Conservation (phyloP, 2,113 vertebrate genomes). For the Chrysochloris asiatica region DNA sequence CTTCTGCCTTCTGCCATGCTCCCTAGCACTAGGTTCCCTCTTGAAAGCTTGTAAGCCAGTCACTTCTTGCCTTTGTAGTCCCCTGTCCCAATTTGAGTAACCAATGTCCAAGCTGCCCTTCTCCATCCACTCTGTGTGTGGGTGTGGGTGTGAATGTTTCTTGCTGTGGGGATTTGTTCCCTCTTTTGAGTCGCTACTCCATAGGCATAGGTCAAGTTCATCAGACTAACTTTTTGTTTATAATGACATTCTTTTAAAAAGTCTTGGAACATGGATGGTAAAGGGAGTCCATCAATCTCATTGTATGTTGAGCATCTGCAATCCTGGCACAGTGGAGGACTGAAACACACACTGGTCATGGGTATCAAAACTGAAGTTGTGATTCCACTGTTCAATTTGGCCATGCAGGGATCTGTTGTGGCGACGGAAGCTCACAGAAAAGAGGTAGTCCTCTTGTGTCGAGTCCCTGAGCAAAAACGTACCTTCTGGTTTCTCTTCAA, state of each 20-base stretch:
- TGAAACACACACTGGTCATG: constrained; percentile 99
- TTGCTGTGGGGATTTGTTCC: no score
- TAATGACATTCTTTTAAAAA: constrained; percentile 99
- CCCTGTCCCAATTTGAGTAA: no score
- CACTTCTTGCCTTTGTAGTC: no score
- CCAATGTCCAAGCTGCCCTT: no score
- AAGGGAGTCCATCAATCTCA: constrained; percentile 94
- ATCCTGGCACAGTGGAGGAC: constrained; percentile 97
- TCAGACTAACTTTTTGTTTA: constrained; percentile 99
- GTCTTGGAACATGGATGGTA: constrained; percentile 96
- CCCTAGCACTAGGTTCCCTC: no score
- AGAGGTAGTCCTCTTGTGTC: constrained; percentile 99
- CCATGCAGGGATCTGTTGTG: constrained; percentile 98
- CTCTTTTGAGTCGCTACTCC: no score
- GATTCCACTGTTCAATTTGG: constrained; percentile 99
- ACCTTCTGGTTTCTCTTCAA: constrained; percentile 97
- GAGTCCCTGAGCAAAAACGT: constrained; percentile 99
- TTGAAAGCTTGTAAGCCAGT: no score
- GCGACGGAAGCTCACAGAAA: constrained; percentile 99
- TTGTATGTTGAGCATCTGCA: constrained; percentile 97
- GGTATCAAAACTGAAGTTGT: constrained; percentile 99
- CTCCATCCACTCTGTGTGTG: no score
- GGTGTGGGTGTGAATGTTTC: no score
- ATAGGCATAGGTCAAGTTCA: no score
- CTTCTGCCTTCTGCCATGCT: no score